Percentiles rank a stretch among this genome's conserved stretches.
phyloP scores from a whole-genome alignment of 2,888 invertebrate genomes.

The Amiota communis region DNA sequence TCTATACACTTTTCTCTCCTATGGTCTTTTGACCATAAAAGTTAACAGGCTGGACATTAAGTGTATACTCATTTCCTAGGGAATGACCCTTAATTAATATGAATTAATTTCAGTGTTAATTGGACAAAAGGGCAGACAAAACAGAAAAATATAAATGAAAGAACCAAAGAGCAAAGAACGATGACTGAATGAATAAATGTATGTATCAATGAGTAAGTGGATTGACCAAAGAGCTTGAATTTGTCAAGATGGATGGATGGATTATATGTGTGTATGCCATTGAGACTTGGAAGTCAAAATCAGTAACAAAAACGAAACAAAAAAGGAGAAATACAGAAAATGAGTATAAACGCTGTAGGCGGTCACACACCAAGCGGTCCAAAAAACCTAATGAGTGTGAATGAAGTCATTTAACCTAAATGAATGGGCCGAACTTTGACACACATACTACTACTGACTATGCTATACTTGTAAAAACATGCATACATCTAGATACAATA shows the following conservation, averaged over 20 bases:
- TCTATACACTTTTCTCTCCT: neutral
- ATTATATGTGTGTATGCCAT: too few relatives aligned
- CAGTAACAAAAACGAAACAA: too few relatives aligned
- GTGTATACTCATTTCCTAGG: conserved; percentile 56
- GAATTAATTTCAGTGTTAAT: conserved; percentile 66
- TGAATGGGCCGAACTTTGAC: neutral
- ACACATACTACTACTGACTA: too few relatives aligned
- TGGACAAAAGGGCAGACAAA: conserved; percentile 43
- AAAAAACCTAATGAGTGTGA: too few relatives aligned
- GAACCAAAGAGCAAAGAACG: neutral
- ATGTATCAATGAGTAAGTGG: neutral
- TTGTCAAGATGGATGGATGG: too few relatives aligned
- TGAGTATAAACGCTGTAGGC: too few relatives aligned
- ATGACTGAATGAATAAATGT: neutral
- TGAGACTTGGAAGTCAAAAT: too few relatives aligned
- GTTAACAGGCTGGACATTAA: conserved; percentile 56
- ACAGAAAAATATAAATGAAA: neutral
- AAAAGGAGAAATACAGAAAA: too few relatives aligned
- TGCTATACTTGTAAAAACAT: neutral
- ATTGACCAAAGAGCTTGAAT: neutral
- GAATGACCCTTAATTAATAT: conserved; percentile 61
- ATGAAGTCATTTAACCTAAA: neutral
- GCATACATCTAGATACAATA: neutral
- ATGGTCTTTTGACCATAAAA: conserved; percentile 46
- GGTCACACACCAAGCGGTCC: too few relatives aligned